Conservation (phyloP, 2,797 vertebrate species). For the Prionace glauca region DNA sequence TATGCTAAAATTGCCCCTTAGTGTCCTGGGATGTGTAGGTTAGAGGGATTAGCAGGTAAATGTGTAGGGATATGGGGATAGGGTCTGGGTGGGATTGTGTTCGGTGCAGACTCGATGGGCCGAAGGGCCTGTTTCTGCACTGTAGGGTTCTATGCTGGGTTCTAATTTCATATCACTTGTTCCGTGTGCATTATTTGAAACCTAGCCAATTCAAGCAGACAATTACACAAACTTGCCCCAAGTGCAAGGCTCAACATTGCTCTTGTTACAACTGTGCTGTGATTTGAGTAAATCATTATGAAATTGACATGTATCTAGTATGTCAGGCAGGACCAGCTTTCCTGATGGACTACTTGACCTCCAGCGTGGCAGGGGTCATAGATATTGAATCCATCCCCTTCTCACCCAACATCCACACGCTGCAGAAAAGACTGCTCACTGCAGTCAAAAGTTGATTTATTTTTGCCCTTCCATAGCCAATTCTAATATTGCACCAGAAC, state of each 20-base stretch:
- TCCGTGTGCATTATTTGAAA: neutral
- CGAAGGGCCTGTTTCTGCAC: too few relatives aligned
- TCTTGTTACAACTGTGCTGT: neutral
- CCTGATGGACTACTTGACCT: neutral
- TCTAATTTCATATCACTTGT: neutral
- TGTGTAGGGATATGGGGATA: too few relatives aligned
- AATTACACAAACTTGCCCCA: neutral
- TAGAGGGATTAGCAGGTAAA: too few relatives aligned
- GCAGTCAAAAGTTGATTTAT: neutral
- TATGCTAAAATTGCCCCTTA: too few relatives aligned
- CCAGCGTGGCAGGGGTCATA: neutral
- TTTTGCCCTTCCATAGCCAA: neutral
- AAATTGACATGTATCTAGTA: neutral
- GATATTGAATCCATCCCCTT: neutral
- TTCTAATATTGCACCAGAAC: neutral
- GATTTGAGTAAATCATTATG: neutral
- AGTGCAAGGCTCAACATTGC: neutral
- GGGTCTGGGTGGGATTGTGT: too few relatives aligned
- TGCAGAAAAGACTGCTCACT: neutral
- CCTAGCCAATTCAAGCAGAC: neutral
- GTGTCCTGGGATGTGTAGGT: too few relatives aligned
- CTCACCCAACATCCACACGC: neutral
- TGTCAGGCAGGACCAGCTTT: neutral
- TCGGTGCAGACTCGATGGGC: too few relatives aligned
- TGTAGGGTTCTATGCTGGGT: too few relatives aligned